A percentile compares a stretch with the other conserved stretches of the same genome.
Evolutionary conservation across 2,888 invertebrate genomes (phyloP).

Genomic region (Hedya salicella): DNA sequence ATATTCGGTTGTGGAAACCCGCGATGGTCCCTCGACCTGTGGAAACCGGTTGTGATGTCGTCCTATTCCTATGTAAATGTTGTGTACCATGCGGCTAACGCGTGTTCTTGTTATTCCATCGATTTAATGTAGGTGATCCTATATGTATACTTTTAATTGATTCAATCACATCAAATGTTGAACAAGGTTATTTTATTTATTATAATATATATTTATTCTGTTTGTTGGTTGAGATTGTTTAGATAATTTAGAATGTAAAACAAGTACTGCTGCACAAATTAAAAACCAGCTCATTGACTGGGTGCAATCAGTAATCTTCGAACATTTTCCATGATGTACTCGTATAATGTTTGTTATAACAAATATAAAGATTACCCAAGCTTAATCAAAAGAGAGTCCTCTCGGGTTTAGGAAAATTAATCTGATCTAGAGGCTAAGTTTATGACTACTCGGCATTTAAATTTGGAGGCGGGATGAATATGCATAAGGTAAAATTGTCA

Average conservation of each 20-base stretch:
- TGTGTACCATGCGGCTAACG: conserved; percentile 9
- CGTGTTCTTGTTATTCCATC: conserved; percentile 30
- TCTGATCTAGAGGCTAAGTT: conserved; percentile 19
- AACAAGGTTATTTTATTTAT: too few species aligned
- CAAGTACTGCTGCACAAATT: too few species aligned
- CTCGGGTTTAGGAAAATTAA: neutral
- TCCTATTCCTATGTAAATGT: conserved; percentile 35
- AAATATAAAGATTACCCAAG: neutral
- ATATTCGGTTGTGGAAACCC: conserved; percentile 24
- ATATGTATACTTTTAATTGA: too few species aligned
- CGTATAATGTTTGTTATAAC: neutral
- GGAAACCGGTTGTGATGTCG: conserved; percentile 27
- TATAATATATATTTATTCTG: too few species aligned
- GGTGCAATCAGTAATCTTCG: neutral
- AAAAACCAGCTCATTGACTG: too few species aligned
- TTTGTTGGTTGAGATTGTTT: too few species aligned
- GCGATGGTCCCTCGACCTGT: neutral
- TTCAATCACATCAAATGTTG: neutral
- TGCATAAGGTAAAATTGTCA: conserved; percentile 12
- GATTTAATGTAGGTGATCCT: conserved; percentile 18
- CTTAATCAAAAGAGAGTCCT: neutral
- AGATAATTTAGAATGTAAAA: too few species aligned
- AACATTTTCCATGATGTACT: too few species aligned
- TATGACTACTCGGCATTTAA: conserved; percentile 17
- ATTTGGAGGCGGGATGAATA: conserved; percentile 11